These are phyloP conservation scores for Eulemur albifrons DNA, from an alignment of 2,797 vertebrate species.

Conservation along the genomic window DNA sequence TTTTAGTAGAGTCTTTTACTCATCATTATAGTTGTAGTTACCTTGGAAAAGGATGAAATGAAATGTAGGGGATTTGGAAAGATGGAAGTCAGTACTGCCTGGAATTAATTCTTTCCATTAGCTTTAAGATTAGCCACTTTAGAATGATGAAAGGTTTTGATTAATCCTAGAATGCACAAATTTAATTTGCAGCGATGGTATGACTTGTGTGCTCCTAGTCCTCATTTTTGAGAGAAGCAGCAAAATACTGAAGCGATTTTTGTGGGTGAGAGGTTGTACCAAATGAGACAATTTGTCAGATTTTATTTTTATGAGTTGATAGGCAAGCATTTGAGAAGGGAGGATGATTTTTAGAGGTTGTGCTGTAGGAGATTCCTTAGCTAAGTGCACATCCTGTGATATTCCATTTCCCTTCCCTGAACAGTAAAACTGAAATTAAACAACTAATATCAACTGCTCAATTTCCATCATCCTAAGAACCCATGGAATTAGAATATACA, in stretches of 20 bases:
- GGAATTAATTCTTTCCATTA: conserved; percentile 40
- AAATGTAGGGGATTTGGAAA: neutral
- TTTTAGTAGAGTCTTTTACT: neutral
- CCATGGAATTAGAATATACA: neutral
- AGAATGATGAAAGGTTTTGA: conserved; percentile 40
- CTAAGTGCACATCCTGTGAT: neutral
- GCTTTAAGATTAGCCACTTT: conserved; percentile 33
- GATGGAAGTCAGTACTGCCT: neutral
- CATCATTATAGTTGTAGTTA: neutral
- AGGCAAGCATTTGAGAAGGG: neutral
- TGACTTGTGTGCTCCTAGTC: neutral
- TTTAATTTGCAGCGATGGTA: conserved; percentile 35
- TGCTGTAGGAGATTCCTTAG: neutral
- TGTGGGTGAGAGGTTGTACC: neutral
- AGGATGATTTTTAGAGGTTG: neutral
- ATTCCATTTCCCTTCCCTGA: neutral
- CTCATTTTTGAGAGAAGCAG: neutral
- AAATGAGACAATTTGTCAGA: conserved; percentile 21
- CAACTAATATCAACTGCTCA: neutral
- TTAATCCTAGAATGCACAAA: conserved; percentile 27
- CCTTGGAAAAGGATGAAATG: conserved; percentile 15
- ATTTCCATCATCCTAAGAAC: neutral
- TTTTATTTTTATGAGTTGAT: conserved; percentile 22
- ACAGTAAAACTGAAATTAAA: neutral
- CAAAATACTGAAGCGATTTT: conserved; percentile 31